Percentiles rank a stretch among this genome's conserved stretches.
Conservation (phyloP, 92 coral and sea anemone species). For the Phenganax subtilis region DNA sequence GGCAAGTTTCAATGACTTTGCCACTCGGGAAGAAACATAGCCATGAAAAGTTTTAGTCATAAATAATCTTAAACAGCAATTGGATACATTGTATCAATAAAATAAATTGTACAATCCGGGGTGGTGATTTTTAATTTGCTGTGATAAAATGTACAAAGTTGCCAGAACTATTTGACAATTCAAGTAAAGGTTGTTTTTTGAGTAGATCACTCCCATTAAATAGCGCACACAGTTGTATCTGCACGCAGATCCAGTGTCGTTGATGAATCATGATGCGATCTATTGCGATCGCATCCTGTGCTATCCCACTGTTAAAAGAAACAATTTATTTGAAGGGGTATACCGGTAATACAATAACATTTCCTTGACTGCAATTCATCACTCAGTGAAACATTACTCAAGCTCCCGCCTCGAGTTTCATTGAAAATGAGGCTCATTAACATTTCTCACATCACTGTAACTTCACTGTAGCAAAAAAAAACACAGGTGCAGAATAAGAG, state of each 20-base stretch:
- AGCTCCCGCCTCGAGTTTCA: background rate
- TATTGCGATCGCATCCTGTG: constrained; percentile 22
- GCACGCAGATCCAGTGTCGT: constrained; percentile 20
- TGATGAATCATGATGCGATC: constrained; percentile 20
- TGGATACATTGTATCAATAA: background rate
- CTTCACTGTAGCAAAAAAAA: background rate
- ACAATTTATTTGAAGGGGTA: constrained; percentile 44
- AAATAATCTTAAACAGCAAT: background rate
- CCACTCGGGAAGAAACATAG: background rate
- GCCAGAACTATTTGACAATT: background rate
- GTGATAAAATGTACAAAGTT: constrained; percentile 24
- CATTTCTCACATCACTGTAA: background rate
- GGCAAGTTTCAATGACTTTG: background rate
- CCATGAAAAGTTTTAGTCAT: background rate
- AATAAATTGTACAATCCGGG: background rate
- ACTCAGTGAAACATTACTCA: constrained; percentile 21
- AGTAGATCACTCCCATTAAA: constrained; percentile 37
- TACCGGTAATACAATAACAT: constrained; percentile 30
- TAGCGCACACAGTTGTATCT: background rate
- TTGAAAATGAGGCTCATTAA: constrained; percentile 8
- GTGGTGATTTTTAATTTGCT: constrained; percentile 11
- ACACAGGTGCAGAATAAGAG: background rate
- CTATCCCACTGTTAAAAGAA: constrained; percentile 41
- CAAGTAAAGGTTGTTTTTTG: constrained; percentile 11
- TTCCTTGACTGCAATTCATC: constrained; percentile 5